phyloP scores from a whole-genome alignment of 2,113 vertebrate species.

The Neolamprologus hecqui region DNA sequence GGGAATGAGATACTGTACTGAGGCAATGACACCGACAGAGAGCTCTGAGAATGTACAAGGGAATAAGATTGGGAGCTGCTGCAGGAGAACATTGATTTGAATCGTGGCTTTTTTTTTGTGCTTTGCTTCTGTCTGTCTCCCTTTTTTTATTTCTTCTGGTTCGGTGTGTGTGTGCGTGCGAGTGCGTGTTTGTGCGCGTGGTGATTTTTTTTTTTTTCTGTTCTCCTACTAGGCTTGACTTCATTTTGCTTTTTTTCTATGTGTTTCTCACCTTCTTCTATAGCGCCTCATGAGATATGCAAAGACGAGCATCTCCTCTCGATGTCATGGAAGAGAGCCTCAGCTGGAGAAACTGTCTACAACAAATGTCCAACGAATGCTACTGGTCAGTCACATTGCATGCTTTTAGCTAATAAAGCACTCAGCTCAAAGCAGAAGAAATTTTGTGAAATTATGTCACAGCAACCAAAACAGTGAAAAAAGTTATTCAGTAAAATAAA shows the following conservation, averaged over 20 bases:
- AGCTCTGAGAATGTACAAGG: constrained; percentile 45
- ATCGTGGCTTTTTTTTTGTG: constrained; percentile 21
- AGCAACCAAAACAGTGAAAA: background rate
- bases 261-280: background rate
- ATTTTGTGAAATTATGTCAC: background rate
- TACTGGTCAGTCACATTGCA: constrained; percentile 77
- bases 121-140: background rate
- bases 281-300: constrained; percentile 93
- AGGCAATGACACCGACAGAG: constrained; percentile 56
- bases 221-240: background rate
- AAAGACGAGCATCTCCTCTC: constrained; percentile 84
- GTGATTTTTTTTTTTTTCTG: constrained; percentile 11
- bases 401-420: too few species aligned
- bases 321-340: constrained; percentile 92
- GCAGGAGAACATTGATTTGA: constrained; percentile 53
- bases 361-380: constrained; percentile 96
- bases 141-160: background rate
- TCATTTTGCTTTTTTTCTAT: background rate
- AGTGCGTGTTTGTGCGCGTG: background rate
- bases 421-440: background rate
- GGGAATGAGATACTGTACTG: constrained; percentile 52
- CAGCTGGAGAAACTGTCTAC: constrained; percentile 92
- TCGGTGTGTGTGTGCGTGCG: background rate
- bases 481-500: background rate
- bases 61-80: constrained; percentile 43